Conservation (phyloP, 2,888 invertebrate species). For the Yponomeuta sedellus region DNA sequence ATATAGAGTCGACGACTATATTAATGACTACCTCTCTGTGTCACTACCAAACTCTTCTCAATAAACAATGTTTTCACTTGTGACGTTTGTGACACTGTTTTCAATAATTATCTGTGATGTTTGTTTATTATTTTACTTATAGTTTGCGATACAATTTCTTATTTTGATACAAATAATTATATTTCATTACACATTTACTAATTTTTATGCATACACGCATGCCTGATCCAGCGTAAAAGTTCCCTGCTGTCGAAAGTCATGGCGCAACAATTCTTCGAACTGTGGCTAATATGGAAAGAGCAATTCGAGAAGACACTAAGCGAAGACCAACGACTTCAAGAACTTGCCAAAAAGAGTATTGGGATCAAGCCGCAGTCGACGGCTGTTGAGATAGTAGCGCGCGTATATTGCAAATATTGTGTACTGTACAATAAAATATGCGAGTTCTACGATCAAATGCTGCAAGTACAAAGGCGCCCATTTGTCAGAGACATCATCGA, state of each 20-base stretch:
- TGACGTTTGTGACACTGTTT: no score
- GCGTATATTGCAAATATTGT: constrained; percentile 71
- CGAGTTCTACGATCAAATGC: constrained; percentile 78
- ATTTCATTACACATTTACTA: no score
- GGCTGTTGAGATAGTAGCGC: constrained; percentile 68
- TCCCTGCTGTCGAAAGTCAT: constrained; percentile 26
- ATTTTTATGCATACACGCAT: background rate
- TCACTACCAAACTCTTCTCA: no score
- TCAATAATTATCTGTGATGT: no score
- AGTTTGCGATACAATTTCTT: no score
- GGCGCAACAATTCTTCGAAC: constrained; percentile 54
- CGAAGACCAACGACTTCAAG: constrained; percentile 53
- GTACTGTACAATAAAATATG: constrained; percentile 74
- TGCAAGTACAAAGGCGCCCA: constrained; percentile 77
- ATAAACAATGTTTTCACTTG: no score
- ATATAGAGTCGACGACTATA: no score
- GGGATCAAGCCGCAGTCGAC: constrained; percentile 64
- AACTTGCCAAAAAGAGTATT: constrained; percentile 38
- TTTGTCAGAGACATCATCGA: constrained; percentile 76
- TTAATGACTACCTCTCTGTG: no score
- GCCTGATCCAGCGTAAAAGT: no score
- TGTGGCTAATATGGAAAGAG: constrained; percentile 56
- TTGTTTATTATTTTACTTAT: no score
- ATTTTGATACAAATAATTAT: no score
- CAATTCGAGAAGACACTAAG: constrained; percentile 36